Percentiles rank a stretch among this genome's conserved stretches.
phyloP scores from a whole-genome alignment of 2,888 invertebrate species.

The Stenodera caucasica region DNA sequence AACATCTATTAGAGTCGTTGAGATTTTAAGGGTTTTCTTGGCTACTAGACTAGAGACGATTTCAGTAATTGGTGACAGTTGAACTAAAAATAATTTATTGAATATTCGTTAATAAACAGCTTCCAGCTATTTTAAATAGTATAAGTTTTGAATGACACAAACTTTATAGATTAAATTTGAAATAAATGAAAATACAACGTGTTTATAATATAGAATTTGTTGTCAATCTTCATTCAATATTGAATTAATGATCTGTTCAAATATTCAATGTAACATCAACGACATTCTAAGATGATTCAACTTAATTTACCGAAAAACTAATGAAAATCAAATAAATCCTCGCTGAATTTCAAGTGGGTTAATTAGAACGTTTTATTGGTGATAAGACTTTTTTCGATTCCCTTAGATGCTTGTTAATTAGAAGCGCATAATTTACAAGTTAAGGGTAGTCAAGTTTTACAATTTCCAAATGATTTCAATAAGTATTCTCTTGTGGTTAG shows the following conservation, averaged over 20 bases:
- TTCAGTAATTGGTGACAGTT: too few species aligned
- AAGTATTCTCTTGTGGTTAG: neutral
- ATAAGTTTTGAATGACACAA: too few species aligned
- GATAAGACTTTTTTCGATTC: slow-evolving; percentile 1
- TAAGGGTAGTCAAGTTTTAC: neutral
- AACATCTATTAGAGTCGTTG: too few species aligned
- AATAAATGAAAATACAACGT: too few species aligned
- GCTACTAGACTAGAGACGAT: too few species aligned
- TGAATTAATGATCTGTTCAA: neutral
- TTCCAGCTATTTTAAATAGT: too few species aligned
- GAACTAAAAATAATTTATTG: too few species aligned
- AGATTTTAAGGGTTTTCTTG: too few species aligned
- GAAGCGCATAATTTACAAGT: neutral
- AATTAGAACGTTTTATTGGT: slow-evolving; percentile 2
- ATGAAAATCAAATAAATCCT: neutral
- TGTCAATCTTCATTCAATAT: neutral
- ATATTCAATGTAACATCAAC: neutral
- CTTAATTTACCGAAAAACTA: neutral
- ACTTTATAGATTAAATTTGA: too few species aligned
- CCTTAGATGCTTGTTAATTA: neutral
- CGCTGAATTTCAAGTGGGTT: neutral
- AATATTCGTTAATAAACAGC: too few species aligned
- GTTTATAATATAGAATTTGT: too few species aligned
- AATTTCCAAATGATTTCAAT: neutral
- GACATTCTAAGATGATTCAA: neutral